Percentiles rank a stretch among this genome's conserved stretches.
phyloP scores from a whole-genome alignment of 2,888 invertebrate genomes.

The Pristionchus japonicus region DNA sequence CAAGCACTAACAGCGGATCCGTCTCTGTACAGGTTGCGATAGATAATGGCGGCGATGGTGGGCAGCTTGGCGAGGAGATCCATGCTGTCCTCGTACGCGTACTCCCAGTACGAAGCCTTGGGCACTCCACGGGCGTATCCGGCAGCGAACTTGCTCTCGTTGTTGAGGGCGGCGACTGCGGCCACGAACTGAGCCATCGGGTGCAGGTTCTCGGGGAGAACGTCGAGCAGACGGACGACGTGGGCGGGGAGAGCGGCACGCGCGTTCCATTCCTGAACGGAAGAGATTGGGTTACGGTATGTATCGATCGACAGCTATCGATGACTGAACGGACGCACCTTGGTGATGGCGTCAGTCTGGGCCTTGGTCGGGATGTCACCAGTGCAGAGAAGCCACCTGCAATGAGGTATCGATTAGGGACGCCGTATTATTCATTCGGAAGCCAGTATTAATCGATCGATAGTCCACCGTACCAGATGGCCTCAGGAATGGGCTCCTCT shows the following conservation, averaged over 20 bases:
- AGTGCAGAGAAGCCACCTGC: conserved; percentile 87
- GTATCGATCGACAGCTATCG: background rate
- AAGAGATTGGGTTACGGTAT: conserved; percentile 4
- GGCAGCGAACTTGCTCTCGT: conserved; percentile 91
- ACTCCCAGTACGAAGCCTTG: conserved; percentile 54
- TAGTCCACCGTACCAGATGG: conserved; percentile 81
- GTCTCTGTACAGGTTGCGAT: conserved; percentile 88
- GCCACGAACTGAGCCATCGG: conserved; percentile 93
- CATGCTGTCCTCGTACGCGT: conserved; percentile 83
- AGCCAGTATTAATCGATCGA: background rate
- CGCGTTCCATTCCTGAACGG: conserved; percentile 46
- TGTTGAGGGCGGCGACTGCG: conserved; percentile 91
- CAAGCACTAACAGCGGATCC: conserved; percentile 82
- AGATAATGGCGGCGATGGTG: conserved; percentile 92
- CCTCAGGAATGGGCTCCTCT: conserved; percentile 89
- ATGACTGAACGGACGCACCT: background rate
- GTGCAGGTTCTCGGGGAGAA: conserved; percentile 89
- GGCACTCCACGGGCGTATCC: conserved; percentile 89
- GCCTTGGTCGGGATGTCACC: conserved; percentile 88
- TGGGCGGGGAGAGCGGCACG: conserved; percentile 89
- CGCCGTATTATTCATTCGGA: too few species aligned
- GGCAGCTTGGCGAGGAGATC: conserved; percentile 94
- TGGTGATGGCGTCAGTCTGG: conserved; percentile 79
- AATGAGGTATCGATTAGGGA: too few species aligned
- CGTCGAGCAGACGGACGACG: conserved; percentile 92